phyloP scores from a whole-genome alignment of 2,797 vertebrate genomes.

The Cercopithecus petaurista region DNA sequence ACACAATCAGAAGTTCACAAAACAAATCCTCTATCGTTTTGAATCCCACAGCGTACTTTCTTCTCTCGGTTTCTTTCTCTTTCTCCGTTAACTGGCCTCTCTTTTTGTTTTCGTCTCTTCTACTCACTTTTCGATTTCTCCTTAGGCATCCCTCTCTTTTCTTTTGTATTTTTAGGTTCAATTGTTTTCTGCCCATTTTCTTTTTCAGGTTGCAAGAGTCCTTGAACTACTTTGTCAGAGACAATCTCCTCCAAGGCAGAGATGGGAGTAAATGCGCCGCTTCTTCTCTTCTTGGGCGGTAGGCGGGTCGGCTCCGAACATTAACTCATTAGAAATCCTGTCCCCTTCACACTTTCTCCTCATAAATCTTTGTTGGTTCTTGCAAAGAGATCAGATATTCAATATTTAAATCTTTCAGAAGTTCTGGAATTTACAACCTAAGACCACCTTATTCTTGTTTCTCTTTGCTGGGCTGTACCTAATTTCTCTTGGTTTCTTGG shows the following conservation, averaged over 20 bases:
- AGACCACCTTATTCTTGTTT: not conserved
- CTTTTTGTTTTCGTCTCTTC: not conserved
- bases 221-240: not conserved
- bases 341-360: conserved; percentile 2
- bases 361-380: conserved; percentile 15
- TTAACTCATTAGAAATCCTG: not conserved
- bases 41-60: no score
- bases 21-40: not conserved
- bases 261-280: accelerated
- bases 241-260: not conserved
- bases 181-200: not conserved
- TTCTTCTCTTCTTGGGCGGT: not conserved
- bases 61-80: not conserved
- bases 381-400: conserved; percentile 21
- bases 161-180: not conserved
- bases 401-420: conserved; percentile 48
- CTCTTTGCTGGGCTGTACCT: not conserved
- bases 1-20: not conserved
- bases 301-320: not conserved
- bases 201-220: not conserved
- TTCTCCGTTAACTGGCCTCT: not conserved
- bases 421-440: conserved; percentile 51
- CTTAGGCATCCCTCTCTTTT: not conserved
- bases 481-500: not conserved
- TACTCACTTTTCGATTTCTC: not conserved